These are phyloP conservation scores for Eupithecia pulchellata DNA, from an alignment of 2,888 invertebrate species.

Conservation along the genomic window DNA sequence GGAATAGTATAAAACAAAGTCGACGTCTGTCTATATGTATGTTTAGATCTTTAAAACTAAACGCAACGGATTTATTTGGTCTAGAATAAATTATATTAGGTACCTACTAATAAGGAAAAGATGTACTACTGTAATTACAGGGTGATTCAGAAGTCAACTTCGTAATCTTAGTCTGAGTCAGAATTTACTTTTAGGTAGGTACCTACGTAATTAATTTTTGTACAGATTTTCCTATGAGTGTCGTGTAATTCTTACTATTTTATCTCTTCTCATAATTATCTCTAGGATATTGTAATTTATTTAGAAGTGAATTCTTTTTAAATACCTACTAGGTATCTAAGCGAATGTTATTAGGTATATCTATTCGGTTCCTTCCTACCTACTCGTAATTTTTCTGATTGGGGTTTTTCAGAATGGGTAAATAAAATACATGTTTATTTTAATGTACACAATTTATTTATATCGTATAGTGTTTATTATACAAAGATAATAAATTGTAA, in stretches of 20 bases:
- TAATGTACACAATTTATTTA: constrained; percentile 84
- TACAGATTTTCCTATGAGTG: background rate
- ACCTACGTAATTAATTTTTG: background rate
- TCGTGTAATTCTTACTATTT: background rate
- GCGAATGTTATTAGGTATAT: too few species aligned
- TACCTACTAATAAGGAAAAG: background rate
- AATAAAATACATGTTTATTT: constrained; percentile 75
- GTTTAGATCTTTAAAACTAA: too few species aligned
- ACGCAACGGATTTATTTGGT: too few species aligned
- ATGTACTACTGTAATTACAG: background rate
- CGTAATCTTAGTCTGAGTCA: background rate
- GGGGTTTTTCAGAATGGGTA: constrained; percentile 27
- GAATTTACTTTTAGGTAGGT: background rate
- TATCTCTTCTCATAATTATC: background rate
- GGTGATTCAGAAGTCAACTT: background rate
- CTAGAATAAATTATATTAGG: background rate
- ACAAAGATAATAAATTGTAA: constrained; percentile 85
- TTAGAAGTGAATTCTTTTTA: too few species aligned
- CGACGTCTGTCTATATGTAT: too few species aligned
- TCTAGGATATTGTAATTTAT: too few species aligned
- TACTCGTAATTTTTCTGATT: constrained; percentile 3
- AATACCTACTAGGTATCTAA: background rate
- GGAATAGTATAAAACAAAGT: too few species aligned
- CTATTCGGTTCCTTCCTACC: background rate
- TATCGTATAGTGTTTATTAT: constrained; percentile 83